Conservation (phyloP, 1,140 invertebrate genomes). For the Cyclina sinensis region DNA sequence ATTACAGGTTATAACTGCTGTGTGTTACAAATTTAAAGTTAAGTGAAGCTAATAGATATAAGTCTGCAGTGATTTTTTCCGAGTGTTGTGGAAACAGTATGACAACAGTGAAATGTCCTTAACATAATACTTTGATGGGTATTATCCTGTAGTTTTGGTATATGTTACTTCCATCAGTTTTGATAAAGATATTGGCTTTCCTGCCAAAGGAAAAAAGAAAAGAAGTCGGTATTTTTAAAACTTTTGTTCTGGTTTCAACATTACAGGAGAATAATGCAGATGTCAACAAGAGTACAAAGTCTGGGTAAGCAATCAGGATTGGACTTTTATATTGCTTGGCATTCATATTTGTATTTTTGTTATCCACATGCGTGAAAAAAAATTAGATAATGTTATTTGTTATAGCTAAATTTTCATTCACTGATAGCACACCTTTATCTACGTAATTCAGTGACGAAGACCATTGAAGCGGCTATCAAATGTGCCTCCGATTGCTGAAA, state of each 20-base stretch:
- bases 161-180: slow-evolving; percentile 2
- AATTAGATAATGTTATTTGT: too few species aligned
- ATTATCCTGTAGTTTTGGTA: neutral
- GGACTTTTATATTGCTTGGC: too few species aligned
- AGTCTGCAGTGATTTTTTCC: neutral
- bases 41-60: too few species aligned
- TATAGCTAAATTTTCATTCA: too few species aligned
- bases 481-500: too few species aligned
- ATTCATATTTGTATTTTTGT: too few species aligned
- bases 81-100: neutral
- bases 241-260: neutral
- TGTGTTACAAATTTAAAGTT: too few species aligned
- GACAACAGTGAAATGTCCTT: neutral
- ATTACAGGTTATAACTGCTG: too few species aligned
- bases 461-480: too few species aligned
- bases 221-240: neutral
- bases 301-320: neutral
- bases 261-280: neutral
- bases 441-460: too few species aligned
- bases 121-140: neutral
- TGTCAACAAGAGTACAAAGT: neutral
- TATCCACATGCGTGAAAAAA: too few species aligned
- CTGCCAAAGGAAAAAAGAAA: neutral
- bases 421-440: too few species aligned
- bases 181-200: neutral